A percentile compares a stretch with the other conserved stretches of the same genome.
phyloP scores from a whole-genome alignment of 1,140 invertebrate genomes.

The Colletes latitarsis region DNA sequence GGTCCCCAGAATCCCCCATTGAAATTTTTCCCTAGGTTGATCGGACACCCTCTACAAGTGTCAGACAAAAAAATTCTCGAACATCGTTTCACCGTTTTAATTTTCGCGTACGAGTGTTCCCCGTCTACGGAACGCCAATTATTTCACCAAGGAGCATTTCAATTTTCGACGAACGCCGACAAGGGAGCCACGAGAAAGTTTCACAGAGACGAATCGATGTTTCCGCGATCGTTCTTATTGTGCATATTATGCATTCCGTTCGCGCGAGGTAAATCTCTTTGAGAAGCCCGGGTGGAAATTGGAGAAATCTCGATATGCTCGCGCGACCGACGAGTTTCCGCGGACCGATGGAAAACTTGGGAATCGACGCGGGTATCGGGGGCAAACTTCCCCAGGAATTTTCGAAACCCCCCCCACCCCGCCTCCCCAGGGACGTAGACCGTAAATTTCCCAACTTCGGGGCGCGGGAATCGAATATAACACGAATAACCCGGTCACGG shows the following conservation, averaged over 20 bases:
- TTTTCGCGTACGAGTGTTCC: no score
- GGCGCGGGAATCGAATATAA: constrained; percentile 49
- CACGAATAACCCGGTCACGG: constrained; percentile 49
- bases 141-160: background rate
- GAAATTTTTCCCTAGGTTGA: no score
- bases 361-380: constrained; percentile 36
- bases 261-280: constrained; percentile 62
- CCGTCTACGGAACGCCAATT: constrained; percentile 15
- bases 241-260: constrained; percentile 60
- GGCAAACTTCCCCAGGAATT: constrained; percentile 38
- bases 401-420: constrained; percentile 29
- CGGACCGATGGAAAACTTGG: constrained; percentile 30
- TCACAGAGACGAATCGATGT: constrained; percentile 29
- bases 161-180: background rate
- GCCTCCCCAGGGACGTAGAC: constrained; percentile 31
- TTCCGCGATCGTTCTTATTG: constrained; percentile 60
- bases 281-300: constrained; percentile 60
- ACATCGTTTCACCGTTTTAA: no score
- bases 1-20: no score
- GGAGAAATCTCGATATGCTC: constrained; percentile 54
- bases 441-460: constrained; percentile 62
- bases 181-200: constrained; percentile 16
- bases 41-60: no score
- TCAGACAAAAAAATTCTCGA: no score
- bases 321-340: background rate